A percentile compares a stretch with the other conserved stretches of the same genome.
These are phyloP conservation scores for Pherbina coryleti DNA, from an alignment of 2,888 invertebrate genomes.

Conservation along the genomic window DNA sequence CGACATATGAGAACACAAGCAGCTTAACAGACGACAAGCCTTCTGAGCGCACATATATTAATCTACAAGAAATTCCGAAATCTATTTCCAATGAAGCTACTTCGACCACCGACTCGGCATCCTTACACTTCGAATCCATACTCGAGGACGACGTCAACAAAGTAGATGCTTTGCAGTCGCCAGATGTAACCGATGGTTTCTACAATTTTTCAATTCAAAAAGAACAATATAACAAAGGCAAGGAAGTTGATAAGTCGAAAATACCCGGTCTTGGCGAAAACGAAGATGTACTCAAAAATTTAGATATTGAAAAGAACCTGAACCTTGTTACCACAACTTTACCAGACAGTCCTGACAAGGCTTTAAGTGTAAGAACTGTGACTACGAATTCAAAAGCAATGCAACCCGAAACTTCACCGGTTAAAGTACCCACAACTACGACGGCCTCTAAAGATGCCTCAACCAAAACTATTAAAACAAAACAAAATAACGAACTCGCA, in stretches of 20 bases:
- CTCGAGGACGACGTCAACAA: slow-evolving; percentile 66
- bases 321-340: slow-evolving; percentile 42
- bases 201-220: slow-evolving; percentile 68
- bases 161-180: slow-evolving; percentile 62
- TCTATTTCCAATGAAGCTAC: slow-evolving; percentile 41
- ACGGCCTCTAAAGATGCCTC: background rate
- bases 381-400: slow-evolving; percentile 19
- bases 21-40: slow-evolving; percentile 22
- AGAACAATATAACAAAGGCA: slow-evolving; percentile 66
- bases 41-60: slow-evolving; percentile 60
- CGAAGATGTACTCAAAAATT: slow-evolving; percentile 64
- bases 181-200: slow-evolving; percentile 69
- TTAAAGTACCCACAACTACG: slow-evolving; percentile 26
- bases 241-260: slow-evolving; percentile 60
- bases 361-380: background rate
- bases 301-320: slow-evolving; percentile 62
- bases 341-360: slow-evolving; percentile 1
- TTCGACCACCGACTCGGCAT: slow-evolving; percentile 64
- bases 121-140: slow-evolving; percentile 68
- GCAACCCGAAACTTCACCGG: slow-evolving; percentile 40
- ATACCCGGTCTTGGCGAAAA: slow-evolving; percentile 64
- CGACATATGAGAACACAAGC: slow-evolving; percentile 56
- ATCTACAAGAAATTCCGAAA: slow-evolving; percentile 51
- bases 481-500: slow-evolving; percentile 62
- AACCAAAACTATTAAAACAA: background rate